Percentiles rank a stretch among this genome's conserved stretches.
Conservation (phyloP, 2,113 vertebrate species). For the Dipodomys spectabilis region DNA sequence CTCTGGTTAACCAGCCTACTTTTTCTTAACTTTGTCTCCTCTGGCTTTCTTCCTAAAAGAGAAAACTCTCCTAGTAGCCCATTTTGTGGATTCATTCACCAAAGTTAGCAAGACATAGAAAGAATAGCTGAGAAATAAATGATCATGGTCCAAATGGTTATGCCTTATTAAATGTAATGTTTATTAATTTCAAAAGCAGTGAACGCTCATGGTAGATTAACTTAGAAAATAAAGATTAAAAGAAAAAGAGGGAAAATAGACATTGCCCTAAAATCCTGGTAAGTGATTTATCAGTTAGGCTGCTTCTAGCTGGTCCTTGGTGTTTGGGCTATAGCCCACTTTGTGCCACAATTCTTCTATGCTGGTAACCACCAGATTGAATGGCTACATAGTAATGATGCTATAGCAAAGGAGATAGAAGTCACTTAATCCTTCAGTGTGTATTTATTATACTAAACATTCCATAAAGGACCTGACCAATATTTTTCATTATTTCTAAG, state of each 20-base stretch:
- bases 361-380: background rate
- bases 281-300: background rate
- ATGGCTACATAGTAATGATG: background rate
- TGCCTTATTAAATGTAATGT: background rate
- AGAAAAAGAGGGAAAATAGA: conserved; percentile 38
- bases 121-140: background rate
- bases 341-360: background rate
- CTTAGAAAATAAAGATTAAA: conserved; percentile 37
- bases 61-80: background rate
- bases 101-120: background rate
- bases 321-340: background rate
- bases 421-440: background rate
- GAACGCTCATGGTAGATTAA: background rate
- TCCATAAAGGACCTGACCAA: background rate
- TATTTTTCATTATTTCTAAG: background rate
- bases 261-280: background rate
- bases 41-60: background rate
- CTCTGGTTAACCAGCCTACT: background rate
- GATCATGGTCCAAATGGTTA: background rate
- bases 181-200: conserved; percentile 44
- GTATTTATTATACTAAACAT: background rate
- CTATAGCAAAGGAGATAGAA: background rate
- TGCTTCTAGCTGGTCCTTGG: background rate
- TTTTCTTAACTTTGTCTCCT: background rate
- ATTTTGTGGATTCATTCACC: background rate